Conservation (phyloP, 64 coral and sea anemone genomes). For the Cladopsammia gracilis region DNA sequence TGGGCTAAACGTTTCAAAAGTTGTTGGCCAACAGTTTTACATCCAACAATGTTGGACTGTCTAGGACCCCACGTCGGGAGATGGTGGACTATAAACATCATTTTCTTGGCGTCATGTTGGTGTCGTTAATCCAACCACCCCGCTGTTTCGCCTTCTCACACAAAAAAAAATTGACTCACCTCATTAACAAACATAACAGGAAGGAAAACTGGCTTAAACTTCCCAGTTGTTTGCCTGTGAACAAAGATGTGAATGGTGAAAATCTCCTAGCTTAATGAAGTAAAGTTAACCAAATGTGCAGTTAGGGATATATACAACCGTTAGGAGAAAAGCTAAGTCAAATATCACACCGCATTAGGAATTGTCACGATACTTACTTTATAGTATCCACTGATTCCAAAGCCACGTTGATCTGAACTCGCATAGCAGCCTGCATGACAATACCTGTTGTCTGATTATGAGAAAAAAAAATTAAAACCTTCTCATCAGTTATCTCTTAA, state of each 20-base stretch:
- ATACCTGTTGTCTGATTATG: slow-evolving; percentile 75
- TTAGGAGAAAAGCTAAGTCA: background rate
- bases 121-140: too few relatives aligned
- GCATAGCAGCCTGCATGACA: slow-evolving; percentile 79
- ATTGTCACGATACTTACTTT: slow-evolving; percentile 20
- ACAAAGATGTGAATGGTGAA: background rate
- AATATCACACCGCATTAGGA: too few relatives aligned
- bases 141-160: too few relatives aligned
- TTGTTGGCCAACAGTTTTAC: too few relatives aligned
- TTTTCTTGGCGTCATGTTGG: too few relatives aligned
- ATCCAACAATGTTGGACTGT: too few relatives aligned
- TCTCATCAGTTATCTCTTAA: background rate
- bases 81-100: too few relatives aligned
- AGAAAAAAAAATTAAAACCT: background rate
- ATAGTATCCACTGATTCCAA: slow-evolving; percentile 63
- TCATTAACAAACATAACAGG: slow-evolving; percentile 93
- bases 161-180: slow-evolving; percentile 56
- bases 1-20: too few relatives aligned
- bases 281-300: too few relatives aligned
- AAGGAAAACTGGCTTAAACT: slow-evolving; percentile 69
- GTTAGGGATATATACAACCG: too few relatives aligned
- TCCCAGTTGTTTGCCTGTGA: slow-evolving; percentile 65
- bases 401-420: slow-evolving; percentile 87
- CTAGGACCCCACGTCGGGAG: too few relatives aligned
- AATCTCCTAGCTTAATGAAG: background rate